Evolutionary conservation across 2,888 invertebrate species (phyloP).

Genomic region (Torymus texanus): DNA sequence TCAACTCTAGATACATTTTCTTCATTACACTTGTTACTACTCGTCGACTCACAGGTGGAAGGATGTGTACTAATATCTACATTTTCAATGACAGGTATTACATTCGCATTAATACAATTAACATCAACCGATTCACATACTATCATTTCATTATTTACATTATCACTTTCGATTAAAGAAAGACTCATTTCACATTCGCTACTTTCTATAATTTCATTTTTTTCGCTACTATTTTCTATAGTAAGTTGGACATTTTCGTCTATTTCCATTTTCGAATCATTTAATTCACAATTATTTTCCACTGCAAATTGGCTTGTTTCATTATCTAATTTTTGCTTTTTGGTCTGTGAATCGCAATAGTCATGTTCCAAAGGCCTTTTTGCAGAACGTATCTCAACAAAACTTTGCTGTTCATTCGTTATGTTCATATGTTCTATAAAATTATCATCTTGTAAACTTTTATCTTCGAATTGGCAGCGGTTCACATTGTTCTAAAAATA

Average conservation of each 20-base stretch:
- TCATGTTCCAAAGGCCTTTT: conserved; percentile 34
- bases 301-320: background rate
- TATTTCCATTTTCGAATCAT: background rate
- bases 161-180: no score
- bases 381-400: conserved; percentile 30
- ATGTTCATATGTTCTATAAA: background rate
- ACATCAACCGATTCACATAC: no score
- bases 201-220: no score
- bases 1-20: background rate
- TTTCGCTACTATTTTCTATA: background rate
- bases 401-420: conserved; percentile 21
- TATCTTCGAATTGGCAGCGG: background rate
- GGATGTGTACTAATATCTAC: background rate
- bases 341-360: background rate
- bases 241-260: background rate
- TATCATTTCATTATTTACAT: no score
- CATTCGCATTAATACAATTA: no score
- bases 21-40: background rate
- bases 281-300: background rate
- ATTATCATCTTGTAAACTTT: background rate
- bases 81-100: background rate
- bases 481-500: conserved; percentile 34
- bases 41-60: background rate
- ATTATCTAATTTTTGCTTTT: conserved; percentile 40
- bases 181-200: no score